Evolutionary conservation across 2,113 vertebrate genomes (phyloP), one percentile per base, ranked within the genome.

Genomic region (Jacana jacana): DNA sequence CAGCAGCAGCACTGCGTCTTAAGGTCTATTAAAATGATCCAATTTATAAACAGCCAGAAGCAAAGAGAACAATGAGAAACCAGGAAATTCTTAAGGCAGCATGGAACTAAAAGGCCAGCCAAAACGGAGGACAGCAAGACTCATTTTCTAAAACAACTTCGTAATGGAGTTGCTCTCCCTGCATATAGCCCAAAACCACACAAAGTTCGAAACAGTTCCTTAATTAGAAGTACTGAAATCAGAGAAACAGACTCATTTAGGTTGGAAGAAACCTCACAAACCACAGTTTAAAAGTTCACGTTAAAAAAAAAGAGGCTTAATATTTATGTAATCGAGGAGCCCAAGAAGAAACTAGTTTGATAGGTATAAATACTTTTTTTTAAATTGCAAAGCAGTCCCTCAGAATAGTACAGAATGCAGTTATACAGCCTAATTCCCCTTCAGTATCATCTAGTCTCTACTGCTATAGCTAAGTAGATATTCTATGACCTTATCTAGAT

Each of bases 301-400:
- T 10, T 31, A 27, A 8, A 1, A 17, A 30, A 77, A 2, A 30
- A 10, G 20, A 30, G 9, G 0, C 17, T 25, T 4, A 3, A 30
- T 33, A 23, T 33, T 77, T 49, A 81, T 2, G 7, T 23, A 86
- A 86, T 48, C 4, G 13, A 61, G 24, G 5, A 63, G 14, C 8
- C 16, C 7, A 8, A 2, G 7, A 77, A 86, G 1, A 57, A 92
- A 2, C 6, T 58, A 33, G 6, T 4, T 35, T 3, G 0, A 44
- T 2, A 0, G 2, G n/a, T 6, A 13, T 2, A 69, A 66, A 9
- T 3, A 35, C 0, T 1, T 15, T n/a, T 33, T 11, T 1, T 3
- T 7, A 30, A 42, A 64, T 3, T 15, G 10, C 4, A 30, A 61
- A 77, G 17, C 5, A 13, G n/a, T 9, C 2, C 23, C 33, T 17